phyloP scores from a whole-genome alignment of 2,888 invertebrate species.

The Arge pagana region DNA sequence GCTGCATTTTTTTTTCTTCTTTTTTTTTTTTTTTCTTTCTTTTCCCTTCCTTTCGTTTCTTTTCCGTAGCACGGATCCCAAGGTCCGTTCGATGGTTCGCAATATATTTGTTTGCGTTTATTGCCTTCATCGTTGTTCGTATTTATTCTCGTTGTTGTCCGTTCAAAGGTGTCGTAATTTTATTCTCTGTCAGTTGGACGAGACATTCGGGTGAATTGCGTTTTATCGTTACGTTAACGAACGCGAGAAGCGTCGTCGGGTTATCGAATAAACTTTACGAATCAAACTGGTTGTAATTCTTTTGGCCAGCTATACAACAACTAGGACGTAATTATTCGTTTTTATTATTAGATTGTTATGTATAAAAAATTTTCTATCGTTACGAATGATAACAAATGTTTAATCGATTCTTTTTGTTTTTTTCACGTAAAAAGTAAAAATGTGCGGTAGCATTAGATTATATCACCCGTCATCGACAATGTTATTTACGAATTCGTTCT shows the following conservation, averaged over 20 bases:
- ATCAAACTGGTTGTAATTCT: constrained; percentile 13
- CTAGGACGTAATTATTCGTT: constrained; percentile 15
- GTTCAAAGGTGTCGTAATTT: too few species aligned
- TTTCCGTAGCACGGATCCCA: constrained; percentile 18
- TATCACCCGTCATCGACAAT: constrained; percentile 7
- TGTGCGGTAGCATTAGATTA: constrained; percentile 10
- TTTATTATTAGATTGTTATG: constrained; percentile 20
- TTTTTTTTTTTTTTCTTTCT: constrained; percentile 2
- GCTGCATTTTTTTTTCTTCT: not conserved
- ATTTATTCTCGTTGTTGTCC: too few species aligned
- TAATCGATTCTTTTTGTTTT: too few species aligned
- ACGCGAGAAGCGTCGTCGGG: too few species aligned
- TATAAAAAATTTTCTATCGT: constrained; percentile 34
- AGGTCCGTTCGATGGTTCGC: too few species aligned
- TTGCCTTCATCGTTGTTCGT: too few species aligned
- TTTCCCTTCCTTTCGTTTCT: too few species aligned
- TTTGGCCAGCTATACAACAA: constrained; percentile 14
- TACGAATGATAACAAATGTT: constrained; percentile 30
- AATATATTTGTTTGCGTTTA: too few species aligned
- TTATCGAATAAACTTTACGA: constrained; percentile 8
- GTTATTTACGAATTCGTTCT: too few species aligned
- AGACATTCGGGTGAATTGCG: too few species aligned
- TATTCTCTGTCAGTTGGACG: too few species aligned
- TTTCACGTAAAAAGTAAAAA: constrained; percentile 25
- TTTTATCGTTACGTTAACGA: too few species aligned